Conservation (phyloP, 2,113 vertebrate genomes). For the Crypturellus undulatus region DNA sequence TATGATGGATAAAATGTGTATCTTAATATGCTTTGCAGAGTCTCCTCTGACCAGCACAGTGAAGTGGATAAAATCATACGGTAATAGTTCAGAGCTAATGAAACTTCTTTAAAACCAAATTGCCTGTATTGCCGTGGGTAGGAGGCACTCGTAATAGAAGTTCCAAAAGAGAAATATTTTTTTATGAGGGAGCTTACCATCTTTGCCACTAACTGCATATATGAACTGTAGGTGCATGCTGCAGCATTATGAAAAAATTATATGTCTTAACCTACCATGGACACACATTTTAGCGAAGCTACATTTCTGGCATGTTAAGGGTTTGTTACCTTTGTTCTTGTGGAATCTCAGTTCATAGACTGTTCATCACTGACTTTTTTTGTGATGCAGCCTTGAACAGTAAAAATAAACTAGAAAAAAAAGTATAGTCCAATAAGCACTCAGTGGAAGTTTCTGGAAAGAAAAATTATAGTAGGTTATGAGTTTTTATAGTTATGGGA, state of each 20-base stretch:
- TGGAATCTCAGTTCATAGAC: neutral
- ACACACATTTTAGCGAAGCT: neutral
- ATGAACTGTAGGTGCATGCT: neutral
- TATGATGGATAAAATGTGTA: neutral
- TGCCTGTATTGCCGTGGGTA: neutral
- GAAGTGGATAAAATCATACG: neutral
- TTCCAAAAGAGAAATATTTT: fast-evolving
- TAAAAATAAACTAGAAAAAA: neutral
- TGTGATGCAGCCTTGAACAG: neutral
- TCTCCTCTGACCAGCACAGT: neutral
- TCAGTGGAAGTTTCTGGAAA: neutral
- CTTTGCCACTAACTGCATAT: neutral
- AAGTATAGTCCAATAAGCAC: neutral
- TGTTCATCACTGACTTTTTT: neutral
- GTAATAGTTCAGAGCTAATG: neutral
- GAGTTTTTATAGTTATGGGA: neutral
- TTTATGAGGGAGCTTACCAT: neutral
- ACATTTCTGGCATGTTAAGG: neutral
- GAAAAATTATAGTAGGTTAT: neutral
- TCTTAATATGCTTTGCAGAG: neutral
- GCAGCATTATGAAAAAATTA: neutral
- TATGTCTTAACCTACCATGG: neutral
- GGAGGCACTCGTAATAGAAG: neutral
- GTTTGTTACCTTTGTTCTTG: neutral
- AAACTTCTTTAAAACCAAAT: neutral